phyloP scores from a whole-genome alignment of 2,113 vertebrate species.

The Nerophis lumbriciformis region DNA sequence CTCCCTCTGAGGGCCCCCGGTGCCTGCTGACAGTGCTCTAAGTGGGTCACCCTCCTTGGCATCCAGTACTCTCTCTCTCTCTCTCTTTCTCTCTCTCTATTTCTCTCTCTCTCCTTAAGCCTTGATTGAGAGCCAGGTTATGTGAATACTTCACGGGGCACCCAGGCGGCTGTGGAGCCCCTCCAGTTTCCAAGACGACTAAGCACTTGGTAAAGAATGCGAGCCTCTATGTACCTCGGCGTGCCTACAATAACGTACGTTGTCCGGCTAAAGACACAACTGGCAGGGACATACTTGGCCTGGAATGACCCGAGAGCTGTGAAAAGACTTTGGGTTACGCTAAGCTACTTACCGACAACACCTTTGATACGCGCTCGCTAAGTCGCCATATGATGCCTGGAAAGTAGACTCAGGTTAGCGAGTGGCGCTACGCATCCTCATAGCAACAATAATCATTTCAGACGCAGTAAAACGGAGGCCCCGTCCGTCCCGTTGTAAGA shows the following conservation, averaged over 20 bases:
- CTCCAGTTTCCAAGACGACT: slow-evolving; percentile 13
- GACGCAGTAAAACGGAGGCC: slow-evolving; percentile 4
- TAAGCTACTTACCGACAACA: slow-evolving; percentile 1
- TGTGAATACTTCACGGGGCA: slow-evolving; percentile 45
- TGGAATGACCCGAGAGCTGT: slow-evolving; percentile 4
- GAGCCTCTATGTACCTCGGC: not conserved
- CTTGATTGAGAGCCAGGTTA: slow-evolving; percentile 13
- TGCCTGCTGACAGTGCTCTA: no score
- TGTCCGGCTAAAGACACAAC: not conserved
- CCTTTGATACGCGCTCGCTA: slow-evolving; percentile 6
- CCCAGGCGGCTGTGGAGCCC: slow-evolving; percentile 18
- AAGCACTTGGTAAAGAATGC: slow-evolving; percentile 10
- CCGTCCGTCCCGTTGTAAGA: not conserved
- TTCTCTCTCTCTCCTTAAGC: slow-evolving; percentile 12
- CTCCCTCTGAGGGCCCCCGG: no score
- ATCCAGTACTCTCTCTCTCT: slow-evolving; percentile 7
- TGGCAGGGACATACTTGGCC: slow-evolving; percentile 10
- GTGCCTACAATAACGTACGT: no score
- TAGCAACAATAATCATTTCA: slow-evolving; percentile 19
- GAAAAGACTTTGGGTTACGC: slow-evolving; percentile 18
- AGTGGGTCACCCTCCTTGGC: slow-evolving; percentile 48
- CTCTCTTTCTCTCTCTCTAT: not conserved
- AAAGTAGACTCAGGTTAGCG: not conserved
- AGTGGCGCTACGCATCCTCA: not conserved
- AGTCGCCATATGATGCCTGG: slow-evolving; percentile 12